Conservation (phyloP, 2,113 vertebrate genomes). For the Mesembrinibis cayennensis region DNA sequence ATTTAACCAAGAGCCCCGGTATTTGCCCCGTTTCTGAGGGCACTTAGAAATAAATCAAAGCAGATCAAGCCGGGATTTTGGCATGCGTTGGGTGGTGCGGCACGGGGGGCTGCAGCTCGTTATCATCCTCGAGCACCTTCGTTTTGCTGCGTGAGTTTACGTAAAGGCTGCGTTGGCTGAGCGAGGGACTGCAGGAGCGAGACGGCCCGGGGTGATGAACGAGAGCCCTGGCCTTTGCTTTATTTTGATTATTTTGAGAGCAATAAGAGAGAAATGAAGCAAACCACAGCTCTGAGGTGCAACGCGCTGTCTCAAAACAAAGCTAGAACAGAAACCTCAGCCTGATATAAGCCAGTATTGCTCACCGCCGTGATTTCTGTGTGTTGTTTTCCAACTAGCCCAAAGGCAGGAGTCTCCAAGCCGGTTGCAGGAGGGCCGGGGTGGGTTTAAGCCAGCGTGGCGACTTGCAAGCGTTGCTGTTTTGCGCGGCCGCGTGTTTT, state of each 20-base stretch:
- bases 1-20: background rate
- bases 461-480: background rate
- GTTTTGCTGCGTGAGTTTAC: background rate
- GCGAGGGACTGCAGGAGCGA: background rate
- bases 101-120: background rate
- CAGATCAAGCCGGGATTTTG: background rate
- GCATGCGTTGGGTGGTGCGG: fast-evolving
- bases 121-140: background rate
- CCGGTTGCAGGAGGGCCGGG: background rate
- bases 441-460: no score
- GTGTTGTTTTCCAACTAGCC: background rate
- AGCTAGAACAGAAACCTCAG: background rate
- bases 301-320: background rate
- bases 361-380: background rate
- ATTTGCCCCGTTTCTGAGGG: background rate
- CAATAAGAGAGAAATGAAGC: background rate
- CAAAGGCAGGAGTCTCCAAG: background rate
- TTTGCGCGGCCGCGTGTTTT: background rate
- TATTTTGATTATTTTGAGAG: background rate
- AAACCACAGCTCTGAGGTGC: background rate
- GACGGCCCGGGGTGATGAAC: fast-evolving
- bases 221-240: background rate
- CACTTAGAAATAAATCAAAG: background rate
- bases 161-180: background rate
- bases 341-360: background rate